Base-by-base conservation (phyloP, 2,113 vertebrate species). In the Thomomys bottae region DNA sequence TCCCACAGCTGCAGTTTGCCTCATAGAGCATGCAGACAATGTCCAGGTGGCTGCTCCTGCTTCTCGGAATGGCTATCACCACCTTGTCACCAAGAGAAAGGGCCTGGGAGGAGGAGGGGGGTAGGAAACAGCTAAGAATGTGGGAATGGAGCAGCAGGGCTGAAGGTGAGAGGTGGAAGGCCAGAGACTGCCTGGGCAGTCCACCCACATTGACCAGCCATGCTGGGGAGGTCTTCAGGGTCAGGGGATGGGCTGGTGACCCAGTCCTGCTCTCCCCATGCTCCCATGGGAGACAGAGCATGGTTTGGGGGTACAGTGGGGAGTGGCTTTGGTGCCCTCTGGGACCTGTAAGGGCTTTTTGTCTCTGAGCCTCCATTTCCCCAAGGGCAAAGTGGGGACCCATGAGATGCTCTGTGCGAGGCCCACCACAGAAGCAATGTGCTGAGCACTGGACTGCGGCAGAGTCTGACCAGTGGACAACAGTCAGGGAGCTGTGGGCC, bases 91-190 rank as follows among this genome's bases (percentile, higher is more conserved):
- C 45, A 11, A 45, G n/a, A n/a, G n/a, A n/a, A n/a, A 54, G 83
- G 7, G 8, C 20, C n/a, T 30, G 20, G 2, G 1, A 12, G 24
- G 36, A 63, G 45, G 15, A 12, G 32, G 17, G 18, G 28, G 21
- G 34, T 61, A 21, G 54, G 4, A n/a, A n/a, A n/a, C 26, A 8
- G 0, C 30, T 30, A 20, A 63, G 59, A 32, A n/a, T 14, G 45
- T 45, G 45, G 28, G 7, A 0, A 3, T 8, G 14, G 26, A 1
- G 2, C 14, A 0, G 8, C 15, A 54, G 15, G 26, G 32, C 78
- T 3, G 2, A 38, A 18, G 45, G 36, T 26, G 26, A 66, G 14
- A n/a, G 21, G n/a, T 2, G 1, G 76, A 71, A 30, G 34, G 34
- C 40, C n/a, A 32, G 3, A 8, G 17, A 4, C 32, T 38, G 2